These are phyloP conservation scores for Globodera rostochiensis DNA, from an alignment of 1,140 invertebrate species.

Conservation along the genomic window DNA sequence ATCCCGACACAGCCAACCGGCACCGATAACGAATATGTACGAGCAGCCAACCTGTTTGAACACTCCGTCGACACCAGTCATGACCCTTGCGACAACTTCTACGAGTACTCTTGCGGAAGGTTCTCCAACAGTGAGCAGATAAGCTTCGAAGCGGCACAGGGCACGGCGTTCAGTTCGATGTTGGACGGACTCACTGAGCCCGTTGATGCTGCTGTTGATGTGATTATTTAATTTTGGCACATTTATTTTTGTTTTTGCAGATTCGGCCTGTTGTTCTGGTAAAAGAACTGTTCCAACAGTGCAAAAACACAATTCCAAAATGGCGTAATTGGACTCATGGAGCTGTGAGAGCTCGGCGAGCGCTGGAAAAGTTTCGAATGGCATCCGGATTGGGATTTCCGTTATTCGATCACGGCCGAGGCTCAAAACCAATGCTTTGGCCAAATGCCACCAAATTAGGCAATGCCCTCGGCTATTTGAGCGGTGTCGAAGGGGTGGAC, in stretches of 20 bases:
- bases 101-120: slow-evolving; percentile 43
- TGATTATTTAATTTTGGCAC: not conserved
- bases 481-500: slow-evolving; percentile 35
- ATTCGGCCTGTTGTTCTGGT: slow-evolving; percentile 29
- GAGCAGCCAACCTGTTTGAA: slow-evolving; percentile 27
- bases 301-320: slow-evolving; percentile 14
- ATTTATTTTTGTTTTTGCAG: slow-evolving; percentile 17
- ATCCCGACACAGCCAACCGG: slow-evolving; percentile 15
- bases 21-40: not conserved
- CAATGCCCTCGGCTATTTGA: slow-evolving; percentile 38
- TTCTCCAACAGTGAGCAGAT: slow-evolving; percentile 21
- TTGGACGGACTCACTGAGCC: slow-evolving; percentile 17
- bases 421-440: slow-evolving; percentile 7
- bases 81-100: slow-evolving; percentile 37
- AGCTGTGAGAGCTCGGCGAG: slow-evolving; percentile 6
- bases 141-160: slow-evolving; percentile 24
- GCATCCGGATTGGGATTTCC: slow-evolving; percentile 5
- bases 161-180: slow-evolving; percentile 10
- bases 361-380: slow-evolving; percentile 6
- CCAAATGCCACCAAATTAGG: slow-evolving; percentile 30
- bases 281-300: slow-evolving; percentile 31
- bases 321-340: slow-evolving; percentile 5
- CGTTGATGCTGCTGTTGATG: slow-evolving; percentile 10
- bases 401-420: not conserved
- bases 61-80: slow-evolving; percentile 25